These are phyloP conservation scores for Amphilophus citrinellus DNA, from an alignment of 2,113 vertebrate species.

Conservation along the genomic window DNA sequence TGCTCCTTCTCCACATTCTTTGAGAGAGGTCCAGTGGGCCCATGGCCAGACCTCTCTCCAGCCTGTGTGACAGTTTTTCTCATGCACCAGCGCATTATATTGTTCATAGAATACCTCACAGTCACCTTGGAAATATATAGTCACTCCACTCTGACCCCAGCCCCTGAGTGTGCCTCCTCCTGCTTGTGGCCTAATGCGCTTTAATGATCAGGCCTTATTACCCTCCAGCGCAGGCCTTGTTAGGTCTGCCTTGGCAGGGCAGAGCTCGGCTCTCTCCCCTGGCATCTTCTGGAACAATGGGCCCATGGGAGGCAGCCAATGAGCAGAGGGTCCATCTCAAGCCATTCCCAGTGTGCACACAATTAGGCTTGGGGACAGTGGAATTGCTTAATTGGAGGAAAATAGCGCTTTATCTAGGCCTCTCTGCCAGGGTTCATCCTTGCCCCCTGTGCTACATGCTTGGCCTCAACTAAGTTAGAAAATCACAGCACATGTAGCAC, in stretches of 20 bases:
- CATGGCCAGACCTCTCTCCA: slow-evolving; percentile 39
- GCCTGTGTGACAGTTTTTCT: slow-evolving; percentile 34
- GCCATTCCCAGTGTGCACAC: slow-evolving; percentile 71
- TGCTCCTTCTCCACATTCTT: slow-evolving; percentile 51
- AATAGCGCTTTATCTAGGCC: slow-evolving; percentile 73
- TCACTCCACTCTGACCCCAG: slow-evolving; percentile 2
- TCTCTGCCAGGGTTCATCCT: slow-evolving; percentile 60
- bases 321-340: slow-evolving; percentile 70
- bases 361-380: slow-evolving; percentile 77
- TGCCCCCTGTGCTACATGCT: slow-evolving; percentile 49
- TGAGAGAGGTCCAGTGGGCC: slow-evolving; percentile 52
- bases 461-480: slow-evolving; percentile 44
- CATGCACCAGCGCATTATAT: background rate
- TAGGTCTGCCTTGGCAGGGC: slow-evolving; percentile 76
- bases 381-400: slow-evolving; percentile 83
- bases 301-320: slow-evolving; percentile 76
- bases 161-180: slow-evolving; percentile 59
- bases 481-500: background rate
- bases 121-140: slow-evolving; percentile 41
- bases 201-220: slow-evolving; percentile 75
- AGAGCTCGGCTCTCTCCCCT: slow-evolving; percentile 63
- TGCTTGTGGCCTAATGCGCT: slow-evolving; percentile 63
- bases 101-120: slow-evolving; percentile 11
- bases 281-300: slow-evolving; percentile 76
- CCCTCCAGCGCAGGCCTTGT: slow-evolving; percentile 63